A percentile compares a stretch with the other conserved stretches of the same genome.
Conservation (phyloP, 2,888 invertebrate species). For the Papilio gigon region DNA sequence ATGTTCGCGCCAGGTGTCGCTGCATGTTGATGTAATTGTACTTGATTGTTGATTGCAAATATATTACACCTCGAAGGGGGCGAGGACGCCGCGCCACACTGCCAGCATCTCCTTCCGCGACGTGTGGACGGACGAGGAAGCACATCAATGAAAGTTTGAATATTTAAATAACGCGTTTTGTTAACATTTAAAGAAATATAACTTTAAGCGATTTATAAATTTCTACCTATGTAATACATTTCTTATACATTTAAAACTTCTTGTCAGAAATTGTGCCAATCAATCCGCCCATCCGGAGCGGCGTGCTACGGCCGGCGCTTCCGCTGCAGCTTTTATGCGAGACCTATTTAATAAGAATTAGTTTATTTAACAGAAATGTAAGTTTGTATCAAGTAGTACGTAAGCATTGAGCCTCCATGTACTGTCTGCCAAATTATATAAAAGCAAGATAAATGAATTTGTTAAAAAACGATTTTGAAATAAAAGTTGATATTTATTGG, state of each 20-base stretch:
- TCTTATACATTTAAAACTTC: neutral
- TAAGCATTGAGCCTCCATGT: neutral
- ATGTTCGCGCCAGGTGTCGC: too few relatives aligned
- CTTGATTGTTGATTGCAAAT: too few relatives aligned
- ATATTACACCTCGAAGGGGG: too few relatives aligned
- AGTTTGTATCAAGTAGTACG: too few relatives aligned
- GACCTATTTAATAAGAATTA: neutral
- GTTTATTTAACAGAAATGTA: neutral
- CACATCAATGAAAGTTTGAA: too few relatives aligned
- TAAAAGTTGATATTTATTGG: slow-evolving; percentile 3
- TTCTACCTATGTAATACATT: neutral
- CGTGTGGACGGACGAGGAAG: too few relatives aligned
- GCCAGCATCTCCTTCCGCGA: too few relatives aligned
- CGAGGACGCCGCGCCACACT: too few relatives aligned
- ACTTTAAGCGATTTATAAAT: slow-evolving; percentile 11
- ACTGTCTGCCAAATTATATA: slow-evolving; percentile 3
- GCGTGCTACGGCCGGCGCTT: neutral
- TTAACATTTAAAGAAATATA: too few relatives aligned
- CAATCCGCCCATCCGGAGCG: slow-evolving; percentile 8
- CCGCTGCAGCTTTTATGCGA: neutral
- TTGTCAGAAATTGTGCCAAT: slow-evolving; percentile 12
- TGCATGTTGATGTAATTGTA: too few relatives aligned
- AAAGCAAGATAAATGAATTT: neutral
- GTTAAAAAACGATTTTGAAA: slow-evolving; percentile 3
- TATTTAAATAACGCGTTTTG: too few relatives aligned